Evolutionary conservation across 2,888 invertebrate species (phyloP), one percentile per base, ranked within the genome.

Genomic region (Ptychoptera albimana): DNA sequence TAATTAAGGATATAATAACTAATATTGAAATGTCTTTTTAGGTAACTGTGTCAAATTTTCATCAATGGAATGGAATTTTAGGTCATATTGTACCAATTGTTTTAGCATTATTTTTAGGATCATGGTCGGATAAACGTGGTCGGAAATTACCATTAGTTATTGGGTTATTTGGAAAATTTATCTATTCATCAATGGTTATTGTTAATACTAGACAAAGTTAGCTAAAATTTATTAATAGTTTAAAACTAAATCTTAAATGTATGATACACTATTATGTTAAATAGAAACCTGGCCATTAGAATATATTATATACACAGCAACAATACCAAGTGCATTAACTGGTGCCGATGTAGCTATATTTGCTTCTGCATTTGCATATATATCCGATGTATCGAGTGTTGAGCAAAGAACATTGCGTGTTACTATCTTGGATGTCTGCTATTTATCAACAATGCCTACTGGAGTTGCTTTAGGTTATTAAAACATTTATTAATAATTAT

Each of bases 331-430:
- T 62, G 80, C 82, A 0, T 54, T 86, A 39, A 78, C 84, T 0
- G 86, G 85, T 0, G 81, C 82, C 1, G 83, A 85, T 57, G 72
- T 86, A 35, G 82, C 83, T 0, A 82, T 86, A 51, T 86, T 86
- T 57, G 81, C 82, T 2, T 77, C 79, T 0, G 79, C 79, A 48
- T 85, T 84, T 56, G 71, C 84, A 0, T 89, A 89, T 58, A 72
- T 91, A 40, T 77, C 86, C 1, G 88, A 89, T 54, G 72, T 87
- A 14, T 77, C 86, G 0, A 72, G 77, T 0, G 52, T 74, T 2
- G 64, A 75, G 46, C 74, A 77, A 51, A 71, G 89, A 46, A 91
- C 91, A 0, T 59, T 84, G 14, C 68, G 89, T 47, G 79, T 91
- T 4, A 83, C 86, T 0, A 75, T 92, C 42, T 61, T 91, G 44